phyloP scores from a whole-genome alignment of 92 coral and sea anemone genomes.

The Heteractis magnifica region DNA sequence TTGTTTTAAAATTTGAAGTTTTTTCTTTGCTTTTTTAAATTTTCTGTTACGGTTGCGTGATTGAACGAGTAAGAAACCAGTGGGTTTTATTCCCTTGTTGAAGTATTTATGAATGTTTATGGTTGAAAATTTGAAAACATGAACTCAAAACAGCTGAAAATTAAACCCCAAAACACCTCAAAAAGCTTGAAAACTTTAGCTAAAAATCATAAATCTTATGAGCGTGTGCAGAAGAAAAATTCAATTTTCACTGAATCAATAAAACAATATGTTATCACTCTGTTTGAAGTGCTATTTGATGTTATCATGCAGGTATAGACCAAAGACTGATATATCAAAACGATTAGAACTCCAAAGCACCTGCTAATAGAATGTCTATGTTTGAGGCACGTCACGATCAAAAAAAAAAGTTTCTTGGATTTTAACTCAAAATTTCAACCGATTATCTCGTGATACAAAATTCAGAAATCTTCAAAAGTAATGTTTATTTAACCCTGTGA shows the following conservation, averaged over 20 bases:
- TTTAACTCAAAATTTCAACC: too few species aligned
- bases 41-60: constrained; percentile 29
- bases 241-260: not conserved
- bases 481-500: not conserved
- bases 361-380: not conserved
- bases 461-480: too few species aligned
- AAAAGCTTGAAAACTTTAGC: not conserved
- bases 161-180: not conserved
- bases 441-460: too few species aligned
- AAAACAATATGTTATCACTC: not conserved
- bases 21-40: constrained; percentile 3
- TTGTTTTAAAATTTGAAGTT: not conserved
- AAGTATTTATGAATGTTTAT: constrained; percentile 12
- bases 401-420: too few species aligned
- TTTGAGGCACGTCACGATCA: too few species aligned
- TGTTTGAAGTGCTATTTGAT: not conserved
- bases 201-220: not conserved
- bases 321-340: not conserved
- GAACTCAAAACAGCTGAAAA: not conserved
- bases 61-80: constrained; percentile 14
- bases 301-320: not conserved
- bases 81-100: constrained; percentile 23
- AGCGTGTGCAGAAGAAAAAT: not conserved
- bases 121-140: not conserved
- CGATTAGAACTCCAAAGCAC: not conserved